Base-by-base conservation (phyloP, 2,888 invertebrate genomes). In the Sycophila texana region DNA sequence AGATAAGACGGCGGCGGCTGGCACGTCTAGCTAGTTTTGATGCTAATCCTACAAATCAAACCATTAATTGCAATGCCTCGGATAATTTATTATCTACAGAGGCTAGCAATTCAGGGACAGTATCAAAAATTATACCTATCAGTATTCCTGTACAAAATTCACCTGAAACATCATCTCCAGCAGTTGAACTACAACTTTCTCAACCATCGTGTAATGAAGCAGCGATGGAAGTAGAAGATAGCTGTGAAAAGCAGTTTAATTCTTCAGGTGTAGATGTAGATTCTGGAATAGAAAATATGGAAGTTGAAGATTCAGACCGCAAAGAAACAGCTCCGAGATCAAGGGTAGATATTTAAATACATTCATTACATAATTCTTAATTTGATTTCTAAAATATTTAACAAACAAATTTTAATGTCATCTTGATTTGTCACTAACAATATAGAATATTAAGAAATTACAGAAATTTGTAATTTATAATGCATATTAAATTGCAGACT, bases 251-350 rank as follows among this genome's bases (percentile, higher is more conserved):
- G 80, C 91, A 89, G 82, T 91, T 90, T 66, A 92, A 91, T 83
- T 92, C 92, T 81, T 91, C 91, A 18, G 92, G 92, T 57, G 89
- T 92, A 39, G 94, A 94, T 88, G 93, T 94, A 53, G 95, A 95
- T 89, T 94, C 94, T 10, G 94, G 94, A 22, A 94, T 95, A 86
- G 95, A 95, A 89, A 94, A 94, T 84, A 95, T 95, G 95, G 95
- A 95, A 85, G 92, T 93, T 1, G 93, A 93, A 77, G 93, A 93
- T 68, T 86, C 88, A 0, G 91, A 90, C 77, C 87, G 89, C 71
- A 90, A 88, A 85, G 89, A 90, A 75, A 80, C 84, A 26, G 83
- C 86, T 22, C 85, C 88, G 26, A 86, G 89, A 85, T 90, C 90
- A 77, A 86, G 89, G 58, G 90, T 89, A 83, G 82, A 85, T 81